These are phyloP conservation scores for Brachyhypopomus occidentalis DNA, from an alignment of 2,113 vertebrate species.

Conservation along the genomic window DNA sequence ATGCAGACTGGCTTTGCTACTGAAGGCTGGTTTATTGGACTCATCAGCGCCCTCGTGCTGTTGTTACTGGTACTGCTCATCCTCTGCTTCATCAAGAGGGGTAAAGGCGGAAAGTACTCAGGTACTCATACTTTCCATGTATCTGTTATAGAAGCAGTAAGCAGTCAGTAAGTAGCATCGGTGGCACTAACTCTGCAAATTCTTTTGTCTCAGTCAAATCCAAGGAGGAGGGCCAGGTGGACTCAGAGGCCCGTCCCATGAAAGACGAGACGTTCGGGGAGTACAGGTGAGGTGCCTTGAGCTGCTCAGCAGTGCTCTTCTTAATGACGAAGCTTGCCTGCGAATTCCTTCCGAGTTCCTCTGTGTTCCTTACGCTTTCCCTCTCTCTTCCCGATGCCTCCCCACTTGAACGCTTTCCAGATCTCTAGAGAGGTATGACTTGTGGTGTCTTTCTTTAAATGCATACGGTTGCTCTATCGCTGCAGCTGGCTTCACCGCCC, in stretches of 20 bases:
- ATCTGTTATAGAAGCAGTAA: not conserved
- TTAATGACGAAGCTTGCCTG: slow-evolving; percentile 12
- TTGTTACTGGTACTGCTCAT: slow-evolving; percentile 82
- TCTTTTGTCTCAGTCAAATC: slow-evolving; percentile 82
- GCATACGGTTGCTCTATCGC: slow-evolving; percentile 37
- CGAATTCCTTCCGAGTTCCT: slow-evolving; percentile 48
- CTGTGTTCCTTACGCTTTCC: slow-evolving; percentile 60
- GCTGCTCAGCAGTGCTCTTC: not conserved
- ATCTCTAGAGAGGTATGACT: slow-evolving; percentile 92
- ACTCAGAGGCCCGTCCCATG: slow-evolving; percentile 89
- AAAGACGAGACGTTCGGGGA: slow-evolving; percentile 93
- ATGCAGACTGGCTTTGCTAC: slow-evolving; percentile 72
- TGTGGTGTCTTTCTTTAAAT: slow-evolving; percentile 39
- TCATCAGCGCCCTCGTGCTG: slow-evolving; percentile 81
- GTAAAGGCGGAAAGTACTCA: slow-evolving; percentile 92
- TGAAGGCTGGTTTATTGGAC: slow-evolving; percentile 88
- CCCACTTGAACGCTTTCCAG: slow-evolving; percentile 74
- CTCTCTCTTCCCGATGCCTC: slow-evolving; percentile 63
- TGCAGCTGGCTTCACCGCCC: not conserved
- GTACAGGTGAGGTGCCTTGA: slow-evolving; percentile 81
- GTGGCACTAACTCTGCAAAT: not conserved
- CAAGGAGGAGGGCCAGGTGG: slow-evolving; percentile 90
- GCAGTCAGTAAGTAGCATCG: not conserved
- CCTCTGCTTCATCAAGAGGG: slow-evolving; percentile 89
- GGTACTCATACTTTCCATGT: slow-evolving; percentile 55